Evolutionary conservation across 1,140 invertebrate species (phyloP), one percentile per base, ranked within the genome.

Genomic region (Laupala kohalensis): DNA sequence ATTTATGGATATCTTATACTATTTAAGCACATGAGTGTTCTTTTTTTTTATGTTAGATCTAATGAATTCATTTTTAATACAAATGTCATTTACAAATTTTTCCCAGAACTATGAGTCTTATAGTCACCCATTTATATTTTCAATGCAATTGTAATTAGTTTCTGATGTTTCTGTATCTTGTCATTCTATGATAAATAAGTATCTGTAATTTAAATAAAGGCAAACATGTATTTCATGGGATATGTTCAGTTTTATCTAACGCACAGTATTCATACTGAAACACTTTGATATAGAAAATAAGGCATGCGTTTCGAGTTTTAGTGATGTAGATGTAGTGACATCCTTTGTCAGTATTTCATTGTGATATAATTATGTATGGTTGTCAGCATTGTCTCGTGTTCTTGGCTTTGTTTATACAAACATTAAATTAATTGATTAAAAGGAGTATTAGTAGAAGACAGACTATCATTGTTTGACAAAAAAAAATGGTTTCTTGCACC

Each of bases 331-430:
- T 29, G n/a, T 68, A 68, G 67, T 28, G 15, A 68, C 67, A 68
- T 68, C n/a, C 27, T 24, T n/a, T 68, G 67, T 68, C 67, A 68
- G 67, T 68, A 68, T 68, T 68, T 29, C 29, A 68, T 68, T 68
- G 67, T 68, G 67, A 68, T 68, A 68, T 9, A 53, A 53, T 53
- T 53, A 53, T 53, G 37, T 53, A 53, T 53, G 37, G 9, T 53
- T 53, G 9, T 53, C 37, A 53, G n/a, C n/a, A n/a, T n/a, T n/a
- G n/a, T n/a, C n/a, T n/a, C n/a, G n/a, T n/a, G n/a, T n/a, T n/a
- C n/a, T n/a, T n/a, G n/a, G n/a, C n/a, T n/a, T n/a, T n/a, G n/a
- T n/a, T n/a, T n/a, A n/a, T n/a, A n/a, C n/a, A n/a, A n/a, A n/a
- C n/a, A n/a, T n/a, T n/a, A n/a, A n/a, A n/a, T n/a, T n/a, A n/a